Percentiles rank a stretch among this genome's conserved stretches.
These are phyloP conservation scores for Reinhardtius hippoglossoides DNA, from an alignment of 2,113 vertebrate genomes.

Conservation along the genomic window DNA sequence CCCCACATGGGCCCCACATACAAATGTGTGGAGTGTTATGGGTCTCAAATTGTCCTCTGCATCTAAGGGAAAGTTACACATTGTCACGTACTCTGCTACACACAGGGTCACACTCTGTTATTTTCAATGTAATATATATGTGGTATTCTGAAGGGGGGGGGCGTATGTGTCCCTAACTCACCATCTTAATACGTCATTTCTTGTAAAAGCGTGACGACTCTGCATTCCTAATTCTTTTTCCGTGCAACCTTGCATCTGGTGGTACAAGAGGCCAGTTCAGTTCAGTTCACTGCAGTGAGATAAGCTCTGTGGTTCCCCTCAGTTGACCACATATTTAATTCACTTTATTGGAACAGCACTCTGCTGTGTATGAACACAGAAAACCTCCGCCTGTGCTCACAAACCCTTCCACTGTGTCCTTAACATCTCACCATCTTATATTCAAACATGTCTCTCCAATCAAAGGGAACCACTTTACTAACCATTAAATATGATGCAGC, in stretches of 20 bases:
- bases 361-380: too few relatives aligned
- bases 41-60: too few relatives aligned
- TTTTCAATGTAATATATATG: too few relatives aligned
- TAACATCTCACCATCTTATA: not conserved
- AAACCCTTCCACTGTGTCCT: not conserved
- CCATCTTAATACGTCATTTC: not conserved
- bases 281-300: constrained; percentile 19
- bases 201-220: not conserved
- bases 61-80: too few relatives aligned
- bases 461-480: not conserved
- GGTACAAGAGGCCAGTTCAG: not conserved
- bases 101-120: too few relatives aligned
- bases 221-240: too few relatives aligned
- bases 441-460: not conserved
- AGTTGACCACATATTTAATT: constrained; percentile 38
- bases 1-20: too few relatives aligned
- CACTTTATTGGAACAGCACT: constrained; percentile 10
- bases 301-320: not conserved
- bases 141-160: too few relatives aligned
- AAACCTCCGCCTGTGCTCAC: not conserved
- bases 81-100: too few relatives aligned
- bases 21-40: too few relatives aligned
- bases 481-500: not conserved
- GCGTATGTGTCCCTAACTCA: too few relatives aligned
- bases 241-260: not conserved